These are phyloP conservation scores for Felis catus DNA, from an alignment of 2,113 vertebrate species.

Conservation along the genomic window F.catus_Fca126_mat1.0 CM031414.1:41043001-41043500, in stretches of 20 bases:
- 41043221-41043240: conserved; percentile 46
- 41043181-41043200: conserved; percentile 22
- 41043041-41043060: conserved; percentile 26
- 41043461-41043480: not conserved
- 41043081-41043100: conserved; percentile 47
- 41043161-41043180: conserved; percentile 16
- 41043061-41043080: not conserved
- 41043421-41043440: not conserved
- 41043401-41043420: not conserved
- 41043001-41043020: conserved; percentile 24
- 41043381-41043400: not conserved
- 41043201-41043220: not conserved
- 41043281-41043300: conserved; percentile 52
- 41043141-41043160: conserved; percentile 53
- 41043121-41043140: conserved; percentile 20
- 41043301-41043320: not conserved
- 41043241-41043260: conserved; percentile 39
- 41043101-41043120: conserved; percentile 57
- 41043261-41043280: conserved; percentile 51
- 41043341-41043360: not conserved
- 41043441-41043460: not conserved
- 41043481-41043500: not conserved
- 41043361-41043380: not conserved
- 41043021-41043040: conserved; percentile 21
- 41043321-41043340: not conserved